Evolutionary conservation across 2,113 vertebrate genomes (phyloP).

Genomic region (Ptilonorhynchus violaceus): DNA sequence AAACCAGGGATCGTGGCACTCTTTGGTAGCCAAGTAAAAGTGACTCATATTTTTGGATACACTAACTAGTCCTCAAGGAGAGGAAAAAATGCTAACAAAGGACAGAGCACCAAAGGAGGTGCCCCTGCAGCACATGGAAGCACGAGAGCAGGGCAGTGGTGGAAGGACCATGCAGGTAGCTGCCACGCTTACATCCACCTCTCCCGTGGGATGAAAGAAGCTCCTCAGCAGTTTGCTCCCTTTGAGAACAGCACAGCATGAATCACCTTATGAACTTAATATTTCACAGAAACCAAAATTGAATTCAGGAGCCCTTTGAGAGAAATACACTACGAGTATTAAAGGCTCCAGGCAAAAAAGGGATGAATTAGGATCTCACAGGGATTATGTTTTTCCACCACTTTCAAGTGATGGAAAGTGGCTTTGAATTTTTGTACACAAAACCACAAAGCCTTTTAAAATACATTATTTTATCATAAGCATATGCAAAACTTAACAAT

Average conservation of each 20-base stretch:
- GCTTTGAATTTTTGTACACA: not conserved
- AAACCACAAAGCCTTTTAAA: not conserved
- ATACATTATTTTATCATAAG: not conserved
- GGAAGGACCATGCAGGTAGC: not conserved
- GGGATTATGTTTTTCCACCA: not conserved
- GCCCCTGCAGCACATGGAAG: fast-evolving
- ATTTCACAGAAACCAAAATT: not conserved
- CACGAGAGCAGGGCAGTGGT: fast-evolving
- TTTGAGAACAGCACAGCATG: not conserved
- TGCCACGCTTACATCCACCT: not conserved
- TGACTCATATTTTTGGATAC: not conserved
- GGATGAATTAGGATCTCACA: not conserved
- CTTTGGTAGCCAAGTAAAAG: not conserved
- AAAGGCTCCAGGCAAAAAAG: not conserved
- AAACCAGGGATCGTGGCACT: not conserved
- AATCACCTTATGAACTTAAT: not conserved
- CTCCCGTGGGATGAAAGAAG: not conserved
- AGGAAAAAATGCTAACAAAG: not conserved
- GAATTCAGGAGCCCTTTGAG: not conserved
- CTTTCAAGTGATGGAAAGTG: not conserved
- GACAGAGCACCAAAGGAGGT: not conserved
- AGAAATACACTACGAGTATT: not conserved
- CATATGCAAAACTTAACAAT: not conserved
- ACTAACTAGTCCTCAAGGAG: not conserved
- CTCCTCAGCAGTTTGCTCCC: not conserved